A percentile compares a stretch with the other conserved stretches of the same genome.
phyloP scores from a whole-genome alignment of 2,888 invertebrate genomes.

The Calameuta pallipes region DNA sequence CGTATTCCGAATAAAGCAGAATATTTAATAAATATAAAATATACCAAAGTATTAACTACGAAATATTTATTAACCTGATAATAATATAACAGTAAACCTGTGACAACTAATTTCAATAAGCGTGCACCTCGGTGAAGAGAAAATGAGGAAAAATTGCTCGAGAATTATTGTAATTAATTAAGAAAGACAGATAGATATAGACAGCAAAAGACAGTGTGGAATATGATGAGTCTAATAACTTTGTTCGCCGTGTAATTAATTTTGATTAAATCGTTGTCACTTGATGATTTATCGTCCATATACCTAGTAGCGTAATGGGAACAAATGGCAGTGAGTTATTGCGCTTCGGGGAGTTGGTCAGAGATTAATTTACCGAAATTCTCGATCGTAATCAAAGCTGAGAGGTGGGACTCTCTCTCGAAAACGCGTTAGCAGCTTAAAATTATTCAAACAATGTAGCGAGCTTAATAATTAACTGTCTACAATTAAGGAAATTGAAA shows the following conservation, averaged over 20 bases:
- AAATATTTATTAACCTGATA: too few relatives aligned
- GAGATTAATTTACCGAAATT: constrained; percentile 1
- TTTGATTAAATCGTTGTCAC: constrained; percentile 20
- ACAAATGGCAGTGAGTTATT: constrained; percentile 6
- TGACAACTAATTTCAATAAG: too few relatives aligned
- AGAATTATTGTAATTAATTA: background rate
- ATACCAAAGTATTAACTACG: too few relatives aligned
- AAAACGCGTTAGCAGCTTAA: background rate
- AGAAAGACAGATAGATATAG: background rate
- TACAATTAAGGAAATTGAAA: background rate
- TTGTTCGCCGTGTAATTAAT: constrained; percentile 17
- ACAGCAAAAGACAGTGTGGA: background rate
- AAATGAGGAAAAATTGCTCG: background rate
- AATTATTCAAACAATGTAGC: background rate
- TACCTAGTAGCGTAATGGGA: background rate
- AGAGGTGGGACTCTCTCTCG: background rate
- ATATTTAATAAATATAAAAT: too few relatives aligned
- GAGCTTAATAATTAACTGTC: background rate
- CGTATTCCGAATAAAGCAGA: background rate
- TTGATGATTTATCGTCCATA: constrained; percentile 13
- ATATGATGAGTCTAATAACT: background rate
- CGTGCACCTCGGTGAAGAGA: too few relatives aligned
- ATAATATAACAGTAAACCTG: too few relatives aligned
- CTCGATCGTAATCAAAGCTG: background rate
- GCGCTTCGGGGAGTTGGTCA: constrained; percentile 3